A percentile compares a stretch with the other conserved stretches of the same genome.
phyloP scores from a whole-genome alignment of 92 coral and sea anemone genomes.

The Umimayanthus chanpuru region DNA sequence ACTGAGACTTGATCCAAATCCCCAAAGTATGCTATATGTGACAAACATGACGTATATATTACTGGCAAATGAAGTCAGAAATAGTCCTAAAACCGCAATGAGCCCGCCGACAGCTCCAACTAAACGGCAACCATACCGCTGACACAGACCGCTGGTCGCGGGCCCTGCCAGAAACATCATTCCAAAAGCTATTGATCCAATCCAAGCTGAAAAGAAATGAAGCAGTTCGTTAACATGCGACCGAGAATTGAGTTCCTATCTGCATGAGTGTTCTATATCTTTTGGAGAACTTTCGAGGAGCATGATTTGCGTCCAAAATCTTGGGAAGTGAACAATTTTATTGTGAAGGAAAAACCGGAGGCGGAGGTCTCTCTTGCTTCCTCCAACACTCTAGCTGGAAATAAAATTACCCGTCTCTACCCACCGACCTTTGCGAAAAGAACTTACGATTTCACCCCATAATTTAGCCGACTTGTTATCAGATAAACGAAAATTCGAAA shows the following conservation, averaged over 20 bases:
- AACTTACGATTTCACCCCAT: too few relatives aligned
- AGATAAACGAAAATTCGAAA: too few relatives aligned
- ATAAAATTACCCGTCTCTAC: too few relatives aligned
- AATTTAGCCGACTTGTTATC: too few relatives aligned
- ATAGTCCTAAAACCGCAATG: constrained; percentile 76
- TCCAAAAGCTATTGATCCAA: constrained; percentile 92
- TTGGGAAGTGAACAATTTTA: too few relatives aligned
- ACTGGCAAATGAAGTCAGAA: constrained; percentile 85
- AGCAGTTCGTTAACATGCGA: background rate
- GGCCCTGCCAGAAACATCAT: constrained; percentile 91
- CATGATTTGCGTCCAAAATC: too few relatives aligned
- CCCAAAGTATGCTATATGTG: constrained; percentile 90
- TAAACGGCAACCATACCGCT: constrained; percentile 80
- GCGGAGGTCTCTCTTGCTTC: too few relatives aligned
- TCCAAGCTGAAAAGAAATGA: constrained; percentile 72
- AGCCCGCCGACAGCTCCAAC: constrained; percentile 79
- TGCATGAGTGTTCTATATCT: background rate
- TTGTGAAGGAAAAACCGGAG: too few relatives aligned
- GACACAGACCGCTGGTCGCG: constrained; percentile 76
- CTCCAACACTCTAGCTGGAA: too few relatives aligned
- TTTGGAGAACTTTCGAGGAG: too few relatives aligned
- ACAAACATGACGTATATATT: constrained; percentile 81
- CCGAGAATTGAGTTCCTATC: background rate
- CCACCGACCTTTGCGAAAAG: too few relatives aligned
- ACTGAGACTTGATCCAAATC: constrained; percentile 60